Conservation (phyloP, 2,888 invertebrate species). For the Mythimna lalbum region DNA sequence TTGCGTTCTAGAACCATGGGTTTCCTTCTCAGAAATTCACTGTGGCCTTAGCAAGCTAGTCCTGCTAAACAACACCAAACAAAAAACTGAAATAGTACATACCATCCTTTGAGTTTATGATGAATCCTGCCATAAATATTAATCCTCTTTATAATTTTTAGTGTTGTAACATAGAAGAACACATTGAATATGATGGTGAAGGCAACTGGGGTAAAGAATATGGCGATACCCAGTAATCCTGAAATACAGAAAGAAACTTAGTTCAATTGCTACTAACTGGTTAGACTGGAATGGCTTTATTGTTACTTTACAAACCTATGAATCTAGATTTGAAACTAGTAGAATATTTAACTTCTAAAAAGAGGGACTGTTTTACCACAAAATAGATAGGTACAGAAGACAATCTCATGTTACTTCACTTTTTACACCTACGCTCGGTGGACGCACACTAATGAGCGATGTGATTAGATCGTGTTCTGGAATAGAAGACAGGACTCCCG, state of each 20-base stretch:
- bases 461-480: too few species aligned
- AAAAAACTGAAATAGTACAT: conserved; percentile 59
- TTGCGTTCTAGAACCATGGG: too few species aligned
- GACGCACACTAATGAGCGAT: too few species aligned
- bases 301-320: not conserved
- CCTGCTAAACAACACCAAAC: not conserved
- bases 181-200: conserved; percentile 95
- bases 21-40: too few species aligned
- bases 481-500: too few species aligned
- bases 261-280: not conserved
- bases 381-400: too few species aligned
- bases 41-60: too few species aligned
- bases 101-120: conserved; percentile 96
- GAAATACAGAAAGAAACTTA: conserved; percentile 65
- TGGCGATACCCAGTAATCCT: conserved; percentile 95
- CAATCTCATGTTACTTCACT: too few species aligned
- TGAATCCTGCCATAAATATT: conserved; percentile 96
- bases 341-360: not conserved
- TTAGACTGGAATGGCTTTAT: not conserved
- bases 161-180: conserved; percentile 95
- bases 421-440: too few species aligned
- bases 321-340: not conserved
- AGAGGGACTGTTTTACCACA: not conserved
- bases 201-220: conserved; percentile 95
- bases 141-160: conserved; percentile 94